These are phyloP conservation scores for Formicarius rufipectus DNA, from an alignment of 2,113 vertebrate genomes.

Conservation along the genomic window DNA sequence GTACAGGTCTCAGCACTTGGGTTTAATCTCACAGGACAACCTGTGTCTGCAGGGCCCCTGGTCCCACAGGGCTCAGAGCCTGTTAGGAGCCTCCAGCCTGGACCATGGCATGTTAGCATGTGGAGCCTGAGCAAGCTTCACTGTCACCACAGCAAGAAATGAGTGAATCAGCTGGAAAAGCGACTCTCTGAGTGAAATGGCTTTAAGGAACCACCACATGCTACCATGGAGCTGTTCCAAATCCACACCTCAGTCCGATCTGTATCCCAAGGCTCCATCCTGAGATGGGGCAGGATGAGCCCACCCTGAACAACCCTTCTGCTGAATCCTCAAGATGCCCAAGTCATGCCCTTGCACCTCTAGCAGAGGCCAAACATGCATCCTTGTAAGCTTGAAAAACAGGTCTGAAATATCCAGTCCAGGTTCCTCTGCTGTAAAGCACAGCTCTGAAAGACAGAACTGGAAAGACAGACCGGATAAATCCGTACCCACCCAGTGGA, in stretches of 20 bases:
- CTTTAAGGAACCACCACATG: not conserved
- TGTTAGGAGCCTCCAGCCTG: not conserved
- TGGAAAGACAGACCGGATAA: not conserved
- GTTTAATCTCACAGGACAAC: not conserved
- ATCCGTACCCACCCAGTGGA: not conserved
- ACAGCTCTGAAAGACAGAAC: not conserved
- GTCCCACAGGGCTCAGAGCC: not conserved
- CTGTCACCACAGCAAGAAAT: not conserved
- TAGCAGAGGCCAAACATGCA: not conserved
- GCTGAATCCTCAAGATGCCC: not conserved
- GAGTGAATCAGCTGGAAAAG: conserved; percentile 14
- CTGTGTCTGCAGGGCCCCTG: not conserved
- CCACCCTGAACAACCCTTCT: not conserved
- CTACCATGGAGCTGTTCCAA: not conserved
- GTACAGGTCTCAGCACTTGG: not conserved
- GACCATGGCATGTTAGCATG: accelerated
- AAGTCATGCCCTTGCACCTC: not conserved
- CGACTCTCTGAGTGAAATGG: not conserved
- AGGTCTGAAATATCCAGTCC: not conserved
- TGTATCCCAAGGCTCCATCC: not conserved
- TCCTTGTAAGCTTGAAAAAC: not conserved
- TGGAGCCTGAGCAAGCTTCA: not conserved
- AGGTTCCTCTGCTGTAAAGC: not conserved
- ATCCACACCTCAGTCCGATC: not conserved
- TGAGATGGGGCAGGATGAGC: accelerated